Evolutionary conservation across 2,888 invertebrate genomes (phyloP), one percentile per base, ranked within the genome.

Genomic region (Dusona sp.): DNA sequence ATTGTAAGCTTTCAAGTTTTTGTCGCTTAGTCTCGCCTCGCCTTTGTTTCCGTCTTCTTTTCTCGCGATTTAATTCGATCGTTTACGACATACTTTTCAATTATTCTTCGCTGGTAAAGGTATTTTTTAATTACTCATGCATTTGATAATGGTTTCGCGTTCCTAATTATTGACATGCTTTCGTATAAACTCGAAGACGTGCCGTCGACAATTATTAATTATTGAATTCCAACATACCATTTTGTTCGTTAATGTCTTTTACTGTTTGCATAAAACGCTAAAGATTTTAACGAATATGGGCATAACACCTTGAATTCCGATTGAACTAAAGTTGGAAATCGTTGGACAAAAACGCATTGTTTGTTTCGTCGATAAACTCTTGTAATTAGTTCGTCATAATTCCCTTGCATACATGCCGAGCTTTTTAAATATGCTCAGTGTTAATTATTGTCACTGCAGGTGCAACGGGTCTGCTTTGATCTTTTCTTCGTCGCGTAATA

Each of bases 1-100:
- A 86, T 86, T 81, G 51, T 74, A 81, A 83, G 78, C 48, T 81
- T 84, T 83, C 86, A 78, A 84, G 81, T 86, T 86, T 86, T 86
- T 81, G 68, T 81, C 67, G 68, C 65, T 42, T 25, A 33, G 48
- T 64, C 79, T 79, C 70, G 78, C 42, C 77, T 78, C 67, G 78
- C 74, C 51, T 77, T 57, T 42, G 33, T 70, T 86, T 74, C 54
- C 70, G 67, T 51, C 74, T 54, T 54, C 19, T 70, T 25, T 82
- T 75, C 61, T 33, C 54, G 75, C 65, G 78, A 54, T 54, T 78
- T 61, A 6, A 67, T 70, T 85, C 45, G 54, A 72, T 72, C 48
- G 45, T 72, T 68, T 51, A 25, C 51, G 45, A 79, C 38, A 25
- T 61, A 57, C 42, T 79, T 54, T 83, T 57, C 29, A 33, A 75